Base-by-base conservation (phyloP, 2,113 vertebrate species). In the Oreotrochilus melanogaster region DNA sequence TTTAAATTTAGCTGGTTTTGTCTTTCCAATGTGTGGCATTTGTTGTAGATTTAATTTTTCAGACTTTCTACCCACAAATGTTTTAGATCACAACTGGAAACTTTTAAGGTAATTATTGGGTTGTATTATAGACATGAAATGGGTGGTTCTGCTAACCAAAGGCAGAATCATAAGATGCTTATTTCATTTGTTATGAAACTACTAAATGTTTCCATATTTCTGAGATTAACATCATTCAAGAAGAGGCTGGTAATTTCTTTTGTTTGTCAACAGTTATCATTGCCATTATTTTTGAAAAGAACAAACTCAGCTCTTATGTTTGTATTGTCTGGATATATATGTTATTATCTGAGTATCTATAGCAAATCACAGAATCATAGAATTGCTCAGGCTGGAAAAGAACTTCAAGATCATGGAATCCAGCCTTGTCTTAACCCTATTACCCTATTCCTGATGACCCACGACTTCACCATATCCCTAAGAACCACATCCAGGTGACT, bases 121-220 rank as follows among this genome's bases (percentile, higher is more conserved):
- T 89, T 85, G 62, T 25, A 78, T 92, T 93, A 53, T 54, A 89
- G 78, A 66, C 60, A 31, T 83, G 23, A 93, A 97, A 92, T 86
- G 37, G 6, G 24, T 89, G 71, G 48, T 75, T 96, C 69, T 81
- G n/a, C 65, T 89, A 95, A 87, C 35, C 69, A 93, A 84, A 89
- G 22, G 17, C 87, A 96, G 74, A 89, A 91, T 28, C 42, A 79
- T 47, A 82, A 95, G 95, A 60, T 48, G 6, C 4, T 85, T 76
- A n/a, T 91, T 92, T 91, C 71, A 93, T 72, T 95, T 62, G 76
- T 93, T 91, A 66, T 30, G 39, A 95, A 93, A 58, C 33, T 75
- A 69, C 65, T 89, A 81, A 93, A 76, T 65, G 4, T 82, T 97
- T 82, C 89, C 94, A 70, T 62, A 75, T 95, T 92, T 93, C 45